Base-by-base conservation (phyloP, 2,113 vertebrate species). In the Desmodus rotundus region DNA sequence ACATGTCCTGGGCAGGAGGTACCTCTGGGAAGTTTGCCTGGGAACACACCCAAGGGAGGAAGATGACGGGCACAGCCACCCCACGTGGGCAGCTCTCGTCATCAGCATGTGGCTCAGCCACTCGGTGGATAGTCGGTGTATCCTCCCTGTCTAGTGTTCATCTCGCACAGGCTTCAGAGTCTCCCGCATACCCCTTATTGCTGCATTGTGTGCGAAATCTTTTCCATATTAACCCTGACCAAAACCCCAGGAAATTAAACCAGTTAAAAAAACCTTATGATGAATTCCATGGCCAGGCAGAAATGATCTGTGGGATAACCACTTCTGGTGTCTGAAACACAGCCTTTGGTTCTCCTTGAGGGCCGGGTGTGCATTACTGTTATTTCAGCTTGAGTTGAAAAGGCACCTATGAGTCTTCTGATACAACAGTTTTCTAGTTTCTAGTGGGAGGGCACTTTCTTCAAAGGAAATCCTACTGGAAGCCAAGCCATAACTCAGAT, bases 391-490 rank as follows among this genome's bases (percentile, higher is more conserved):
- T 47, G 41, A 54, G 7, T 26, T 68, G n/a, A 65, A 81, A 52
- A 72, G 16, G n/a, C 19, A 9, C 78, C 54, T 45, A 3, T 31
- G 3, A 43, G 10, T 58, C 67, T 78, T 70, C 19, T 11, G 50
- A 72, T 33, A 33, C 16, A 24, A 41, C 38, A 26, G 28, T 38
- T 89, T 95, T 63, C 80, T 67, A 63, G 54, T 72, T 63, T 93
- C 63, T 38, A 41, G 33, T 54, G 43, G 56, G 81, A 92, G 22
- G 61, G 24, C 0, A 0, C 16, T 89, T 68, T 74, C 19, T 36
- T 92, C 50, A 90, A 89, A 83, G 45, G 56, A 82, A 87, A 86
- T 68, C 74, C 33, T 54, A n/a, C 33, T 78, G 63, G 63, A 83
- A 78, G 70, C 1, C 10, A 38, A 58, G 9, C 38, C 0, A 6